Percentiles rank a stretch among this genome's conserved stretches.
phyloP scores from a whole-genome alignment of 1,140 invertebrate species.

The silkworm (Bombyx mori) region DNA sequence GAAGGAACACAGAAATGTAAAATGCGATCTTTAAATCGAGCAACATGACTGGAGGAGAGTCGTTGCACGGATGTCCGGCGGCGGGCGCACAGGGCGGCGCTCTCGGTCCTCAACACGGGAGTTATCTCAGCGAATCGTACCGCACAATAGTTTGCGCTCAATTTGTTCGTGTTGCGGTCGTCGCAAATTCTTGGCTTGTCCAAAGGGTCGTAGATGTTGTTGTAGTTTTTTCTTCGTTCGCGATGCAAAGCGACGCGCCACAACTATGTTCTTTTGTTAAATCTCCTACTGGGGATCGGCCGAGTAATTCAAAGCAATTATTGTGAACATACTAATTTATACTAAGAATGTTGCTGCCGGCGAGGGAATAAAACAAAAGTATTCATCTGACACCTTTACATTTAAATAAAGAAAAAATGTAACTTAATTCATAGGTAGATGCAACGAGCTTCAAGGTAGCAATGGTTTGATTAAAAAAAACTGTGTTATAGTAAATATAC shows the following conservation, averaged over 20 bases:
- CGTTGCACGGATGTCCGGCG: slow-evolving; percentile 47
- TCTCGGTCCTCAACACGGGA: slow-evolving; percentile 50
- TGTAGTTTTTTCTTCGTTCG: slow-evolving; percentile 53
- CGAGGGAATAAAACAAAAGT: no score
- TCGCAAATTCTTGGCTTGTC: slow-evolving; percentile 63
- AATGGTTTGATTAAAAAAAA: no score
- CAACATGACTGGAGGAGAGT: not conserved
- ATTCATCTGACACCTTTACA: no score
- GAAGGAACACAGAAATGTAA: slow-evolving; percentile 27
- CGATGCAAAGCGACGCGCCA: slow-evolving; percentile 29
- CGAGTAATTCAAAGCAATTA: slow-evolving; percentile 37
- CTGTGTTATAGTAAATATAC: no score
- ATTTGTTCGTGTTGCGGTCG: slow-evolving; percentile 68
- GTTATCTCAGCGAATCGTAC: slow-evolving; percentile 66
- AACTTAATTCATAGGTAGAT: no score
- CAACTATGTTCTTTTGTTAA: slow-evolving; percentile 46
- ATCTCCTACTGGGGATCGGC: slow-evolving; percentile 38
- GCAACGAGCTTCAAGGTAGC: no score
- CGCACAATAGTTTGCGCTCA: slow-evolving; percentile 62
- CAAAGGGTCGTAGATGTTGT: slow-evolving; percentile 53
- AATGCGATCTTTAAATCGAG: slow-evolving; percentile 9
- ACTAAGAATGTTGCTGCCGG: no score
- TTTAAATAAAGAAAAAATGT: no score
- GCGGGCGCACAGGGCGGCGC: slow-evolving; percentile 29
- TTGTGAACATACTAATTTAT: slow-evolving; percentile 34